phyloP scores from a whole-genome alignment of 2,113 vertebrate genomes.

The Prietella phreatophila region DNA sequence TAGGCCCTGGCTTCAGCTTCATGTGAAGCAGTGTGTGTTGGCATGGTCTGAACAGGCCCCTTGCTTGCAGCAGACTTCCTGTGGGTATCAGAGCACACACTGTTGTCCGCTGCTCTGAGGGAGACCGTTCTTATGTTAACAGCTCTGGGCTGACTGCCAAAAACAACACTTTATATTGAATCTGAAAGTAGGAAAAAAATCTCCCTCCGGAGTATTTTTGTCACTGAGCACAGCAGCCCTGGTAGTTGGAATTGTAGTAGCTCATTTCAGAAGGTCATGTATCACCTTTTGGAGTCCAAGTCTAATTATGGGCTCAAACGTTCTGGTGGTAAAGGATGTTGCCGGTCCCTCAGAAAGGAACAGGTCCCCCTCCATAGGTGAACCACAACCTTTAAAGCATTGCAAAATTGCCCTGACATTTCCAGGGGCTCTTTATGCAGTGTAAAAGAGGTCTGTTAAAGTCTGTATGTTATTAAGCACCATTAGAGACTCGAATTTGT shows the following conservation, averaged over 20 bases:
- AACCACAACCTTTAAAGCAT: constrained; percentile 22
- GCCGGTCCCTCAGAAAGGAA: not conserved
- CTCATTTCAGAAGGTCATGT: constrained; percentile 64
- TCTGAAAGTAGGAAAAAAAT: constrained; percentile 54
- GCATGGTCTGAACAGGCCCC: constrained; percentile 48
- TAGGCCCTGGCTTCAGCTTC: constrained; percentile 19
- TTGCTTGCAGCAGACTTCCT: constrained; percentile 64
- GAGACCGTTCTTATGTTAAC: constrained; percentile 63
- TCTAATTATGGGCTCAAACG: constrained; percentile 62
- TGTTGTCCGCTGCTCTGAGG: constrained; percentile 45
- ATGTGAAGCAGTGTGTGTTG: constrained; percentile 36
- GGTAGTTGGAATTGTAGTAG: constrained; percentile 67
- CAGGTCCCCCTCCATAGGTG: constrained; percentile 6
- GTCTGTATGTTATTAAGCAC: constrained; percentile 48
- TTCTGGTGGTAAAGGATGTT: constrained; percentile 35
- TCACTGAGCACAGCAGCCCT: constrained; percentile 38
- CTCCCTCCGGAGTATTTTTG: constrained; percentile 31
- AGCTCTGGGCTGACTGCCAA: constrained; percentile 65
- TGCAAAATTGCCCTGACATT: constrained; percentile 13
- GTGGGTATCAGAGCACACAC: constrained; percentile 59
- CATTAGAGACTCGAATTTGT: constrained; percentile 42
- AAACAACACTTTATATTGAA: constrained; percentile 64
- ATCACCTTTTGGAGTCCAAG: constrained; percentile 56
- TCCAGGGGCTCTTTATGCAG: constrained; percentile 10
- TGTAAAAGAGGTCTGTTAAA: constrained; percentile 42